Percentiles rank a stretch among this genome's conserved stretches.
Evolutionary conservation across 1,140 invertebrate genomes (phyloP).

Genomic region (Drosophila ohnishii): DNA sequence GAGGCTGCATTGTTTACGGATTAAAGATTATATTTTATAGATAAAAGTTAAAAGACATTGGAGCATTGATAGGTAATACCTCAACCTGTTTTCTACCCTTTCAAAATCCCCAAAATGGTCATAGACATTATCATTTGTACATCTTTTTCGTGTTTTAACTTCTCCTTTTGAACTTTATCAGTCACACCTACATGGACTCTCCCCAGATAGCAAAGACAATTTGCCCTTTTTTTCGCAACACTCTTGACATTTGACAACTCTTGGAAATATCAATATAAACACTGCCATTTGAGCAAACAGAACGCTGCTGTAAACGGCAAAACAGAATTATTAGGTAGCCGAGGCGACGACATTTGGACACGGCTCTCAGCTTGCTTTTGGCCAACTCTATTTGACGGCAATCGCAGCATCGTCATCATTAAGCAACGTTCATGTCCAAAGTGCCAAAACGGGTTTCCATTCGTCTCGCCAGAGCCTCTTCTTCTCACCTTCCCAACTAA

Average conservation of each 20-base stretch:
- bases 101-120: not conserved
- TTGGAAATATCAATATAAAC: constrained; percentile 57
- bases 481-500: constrained; percentile 69
- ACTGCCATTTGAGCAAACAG: constrained; percentile 54
- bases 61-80: no score
- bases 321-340: constrained; percentile 61
- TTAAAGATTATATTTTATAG: not conserved
- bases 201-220: not conserved
- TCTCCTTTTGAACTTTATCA: constrained; percentile 27
- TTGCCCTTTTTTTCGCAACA: constrained; percentile 50
- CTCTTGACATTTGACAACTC: constrained; percentile 53
- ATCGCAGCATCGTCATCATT: constrained; percentile 50
- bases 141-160: not conserved
- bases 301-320: constrained; percentile 27
- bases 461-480: constrained; percentile 43
- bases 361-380: constrained; percentile 45
- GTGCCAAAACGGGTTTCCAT: constrained; percentile 57
- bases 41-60: not conserved
- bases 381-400: constrained; percentile 71
- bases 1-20: not conserved
- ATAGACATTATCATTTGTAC: constrained; percentile 4
- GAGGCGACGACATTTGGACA: constrained; percentile 60
- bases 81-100: not conserved
- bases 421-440: constrained; percentile 52
- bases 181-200: constrained; percentile 14